phyloP scores from a whole-genome alignment of 1,140 invertebrate species.

The Potamilus streckersoni region DNA sequence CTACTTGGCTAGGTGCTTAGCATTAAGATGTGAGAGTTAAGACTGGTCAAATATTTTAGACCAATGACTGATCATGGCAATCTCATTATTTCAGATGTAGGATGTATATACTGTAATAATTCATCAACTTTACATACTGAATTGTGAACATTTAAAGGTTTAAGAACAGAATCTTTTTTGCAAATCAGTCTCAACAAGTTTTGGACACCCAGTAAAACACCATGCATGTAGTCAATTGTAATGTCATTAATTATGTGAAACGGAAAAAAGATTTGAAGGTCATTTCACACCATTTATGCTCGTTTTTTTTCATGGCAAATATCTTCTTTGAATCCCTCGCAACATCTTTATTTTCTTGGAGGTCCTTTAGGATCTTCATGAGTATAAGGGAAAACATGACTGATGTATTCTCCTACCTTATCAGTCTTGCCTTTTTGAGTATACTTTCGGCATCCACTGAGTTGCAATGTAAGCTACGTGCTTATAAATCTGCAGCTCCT shows the following conservation, averaged over 20 bases:
- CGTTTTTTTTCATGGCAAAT: background rate
- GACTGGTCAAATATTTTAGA: slow-evolving; percentile 25
- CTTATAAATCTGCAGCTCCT: slow-evolving; percentile 35
- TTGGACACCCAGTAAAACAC: slow-evolving; percentile 31
- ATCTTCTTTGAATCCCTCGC: slow-evolving; percentile 10
- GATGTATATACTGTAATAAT: slow-evolving; percentile 12
- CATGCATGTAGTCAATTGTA: slow-evolving; percentile 43
- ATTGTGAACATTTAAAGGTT: slow-evolving; percentile 13
- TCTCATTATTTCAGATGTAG: slow-evolving; percentile 30
- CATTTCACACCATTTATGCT: slow-evolving; percentile 33
- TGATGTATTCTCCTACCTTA: slow-evolving; percentile 29
- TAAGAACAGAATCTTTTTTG: background rate
- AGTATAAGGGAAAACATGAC: slow-evolving; percentile 16
- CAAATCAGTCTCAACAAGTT: slow-evolving; percentile 32
- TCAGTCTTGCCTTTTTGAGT: slow-evolving; percentile 15
- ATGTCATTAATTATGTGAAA: slow-evolving; percentile 30
- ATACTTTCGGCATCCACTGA: slow-evolving; percentile 29
- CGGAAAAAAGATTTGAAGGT: slow-evolving; percentile 22
- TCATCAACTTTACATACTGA: slow-evolving; percentile 13
- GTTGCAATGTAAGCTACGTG: slow-evolving; percentile 28
- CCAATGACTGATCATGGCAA: slow-evolving; percentile 34
- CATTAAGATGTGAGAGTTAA: too few relatives aligned
- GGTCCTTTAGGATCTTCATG: slow-evolving; percentile 14
- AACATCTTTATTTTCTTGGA: slow-evolving; percentile 12
- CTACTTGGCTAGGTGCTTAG: too few relatives aligned